Base-by-base conservation (phyloP, 2,888 invertebrate genomes). In the Nemoura dubitans region DNA sequence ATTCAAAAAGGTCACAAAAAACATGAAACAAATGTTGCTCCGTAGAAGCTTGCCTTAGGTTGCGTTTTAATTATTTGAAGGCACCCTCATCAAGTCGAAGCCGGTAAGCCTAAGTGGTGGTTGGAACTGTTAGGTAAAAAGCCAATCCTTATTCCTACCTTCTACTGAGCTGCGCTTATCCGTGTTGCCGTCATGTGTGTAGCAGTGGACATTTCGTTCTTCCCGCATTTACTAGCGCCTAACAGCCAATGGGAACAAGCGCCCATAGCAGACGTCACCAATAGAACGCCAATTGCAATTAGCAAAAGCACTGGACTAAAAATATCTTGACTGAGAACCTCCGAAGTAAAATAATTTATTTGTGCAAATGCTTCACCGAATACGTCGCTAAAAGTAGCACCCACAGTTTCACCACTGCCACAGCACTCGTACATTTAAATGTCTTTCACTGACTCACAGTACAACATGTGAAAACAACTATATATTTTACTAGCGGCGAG, bases 381-480 rank as follows among this genome's bases (percentile, higher is more conserved):
- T 28, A 87, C 86, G 43, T 86, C 36, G 26, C 36, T 80, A 42
- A 87, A 87, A 76, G 43, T 86, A 30, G 84, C 30, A 77, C 84
- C 81, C 27, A 76, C 86, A 59, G 85, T 36, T 36, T 87, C 87
- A 85, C 87, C 86, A 86, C 85, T 86, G 29, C 87, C 86, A 86
- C 88, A 88, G 85, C 88, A 87, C 85, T 87, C 87, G 43, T 87
- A 86, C 88, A 88, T 88, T 85, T n/a, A 84, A 28, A 84, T 30
- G 26, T 78, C 28, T 29, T 27, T 81, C 16, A 78, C 78, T 59
- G 59, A 59, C 59, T 59, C 59, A 59, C 14, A 59, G 28, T 30
- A 81, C 27, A 30, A 81, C 81, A 81, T 28, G 30, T 29, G 28
- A 30, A 27, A n/a, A 81, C n/a, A 6, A 78, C 27, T 81, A 30